Evolutionary conservation across 2,797 vertebrate genomes (phyloP).

Genomic region (Esox lucius): DNA sequence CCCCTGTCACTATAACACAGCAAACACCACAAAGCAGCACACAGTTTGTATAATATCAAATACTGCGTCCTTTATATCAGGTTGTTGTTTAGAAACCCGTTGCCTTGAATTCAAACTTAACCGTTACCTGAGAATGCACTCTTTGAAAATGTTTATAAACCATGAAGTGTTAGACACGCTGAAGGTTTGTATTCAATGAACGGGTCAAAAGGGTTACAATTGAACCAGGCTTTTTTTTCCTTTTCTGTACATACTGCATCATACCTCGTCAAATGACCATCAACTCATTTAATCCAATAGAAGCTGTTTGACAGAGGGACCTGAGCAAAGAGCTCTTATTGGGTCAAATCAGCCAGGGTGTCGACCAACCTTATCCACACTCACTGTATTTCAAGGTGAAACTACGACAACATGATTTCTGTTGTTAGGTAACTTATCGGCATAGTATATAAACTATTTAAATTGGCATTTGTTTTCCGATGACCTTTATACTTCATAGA

Average conservation of each 20-base stretch:
- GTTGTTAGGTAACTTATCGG: background rate
- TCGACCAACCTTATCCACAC: constrained; percentile 2
- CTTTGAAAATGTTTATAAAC: background rate
- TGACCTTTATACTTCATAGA: background rate
- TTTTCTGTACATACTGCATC: constrained; percentile 3
- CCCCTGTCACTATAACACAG: background rate
- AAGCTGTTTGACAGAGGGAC: constrained; percentile 8
- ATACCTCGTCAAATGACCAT: background rate
- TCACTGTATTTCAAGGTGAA: constrained; percentile 31
- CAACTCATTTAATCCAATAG: constrained; percentile 8
- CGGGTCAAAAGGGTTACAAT: constrained; percentile 18
- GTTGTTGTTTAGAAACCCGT: constrained; percentile 4
- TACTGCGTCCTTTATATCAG: background rate
- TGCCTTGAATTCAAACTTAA: constrained; percentile 11
- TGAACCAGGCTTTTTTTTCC: background rate
- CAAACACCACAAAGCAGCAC: background rate
- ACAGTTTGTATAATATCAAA: background rate
- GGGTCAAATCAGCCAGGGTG: background rate
- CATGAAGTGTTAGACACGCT: background rate
- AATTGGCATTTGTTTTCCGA: background rate
- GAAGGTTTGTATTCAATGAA: background rate
- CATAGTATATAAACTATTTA: background rate
- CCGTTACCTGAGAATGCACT: background rate
- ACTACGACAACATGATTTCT: background rate
- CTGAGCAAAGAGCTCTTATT: constrained; percentile 14